phyloP scores from a whole-genome alignment of 2,888 invertebrate species.

The Eurytoma californica region DNA sequence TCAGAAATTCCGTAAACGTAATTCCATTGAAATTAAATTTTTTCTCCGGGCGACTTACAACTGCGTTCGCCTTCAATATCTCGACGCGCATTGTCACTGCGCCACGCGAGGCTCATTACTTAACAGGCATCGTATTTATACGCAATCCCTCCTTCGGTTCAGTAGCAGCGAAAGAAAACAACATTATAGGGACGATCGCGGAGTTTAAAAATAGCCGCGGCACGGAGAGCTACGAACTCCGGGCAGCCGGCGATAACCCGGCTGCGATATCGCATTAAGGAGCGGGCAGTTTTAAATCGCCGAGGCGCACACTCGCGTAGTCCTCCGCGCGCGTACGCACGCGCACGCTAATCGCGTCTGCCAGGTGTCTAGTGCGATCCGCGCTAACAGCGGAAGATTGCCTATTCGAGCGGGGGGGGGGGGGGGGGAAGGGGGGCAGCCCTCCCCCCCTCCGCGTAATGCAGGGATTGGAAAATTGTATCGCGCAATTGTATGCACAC shows the following conservation, averaged over 20 bases:
- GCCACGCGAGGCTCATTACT: too few relatives aligned
- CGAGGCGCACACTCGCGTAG: neutral
- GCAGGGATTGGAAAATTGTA: constrained; percentile 52
- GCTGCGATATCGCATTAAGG: too few relatives aligned
- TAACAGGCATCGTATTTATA: too few relatives aligned
- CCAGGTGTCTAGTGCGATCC: constrained; percentile 51
- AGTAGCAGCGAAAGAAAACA: too few relatives aligned
- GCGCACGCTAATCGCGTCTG: constrained; percentile 49
- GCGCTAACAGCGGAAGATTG: constrained; percentile 44
- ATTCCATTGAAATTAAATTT: too few relatives aligned
- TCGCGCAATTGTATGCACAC: constrained; percentile 36
- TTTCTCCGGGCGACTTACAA: too few relatives aligned
- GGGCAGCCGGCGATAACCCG: too few relatives aligned
- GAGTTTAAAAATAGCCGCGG: neutral
- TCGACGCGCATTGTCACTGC: too few relatives aligned
- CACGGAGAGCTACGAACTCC: neutral
- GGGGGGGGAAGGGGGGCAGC: neutral
- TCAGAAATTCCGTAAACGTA: too few relatives aligned
- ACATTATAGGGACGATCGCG: too few relatives aligned
- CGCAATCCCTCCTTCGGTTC: too few relatives aligned
- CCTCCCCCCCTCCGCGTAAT: neutral
- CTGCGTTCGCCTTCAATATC: too few relatives aligned
- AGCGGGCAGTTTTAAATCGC: neutral
- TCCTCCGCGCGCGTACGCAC: neutral
- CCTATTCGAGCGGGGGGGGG: neutral